These are phyloP conservation scores for Cisticola juncidis DNA, from an alignment of 2,113 vertebrate species.

Conservation along the genomic window DNA sequence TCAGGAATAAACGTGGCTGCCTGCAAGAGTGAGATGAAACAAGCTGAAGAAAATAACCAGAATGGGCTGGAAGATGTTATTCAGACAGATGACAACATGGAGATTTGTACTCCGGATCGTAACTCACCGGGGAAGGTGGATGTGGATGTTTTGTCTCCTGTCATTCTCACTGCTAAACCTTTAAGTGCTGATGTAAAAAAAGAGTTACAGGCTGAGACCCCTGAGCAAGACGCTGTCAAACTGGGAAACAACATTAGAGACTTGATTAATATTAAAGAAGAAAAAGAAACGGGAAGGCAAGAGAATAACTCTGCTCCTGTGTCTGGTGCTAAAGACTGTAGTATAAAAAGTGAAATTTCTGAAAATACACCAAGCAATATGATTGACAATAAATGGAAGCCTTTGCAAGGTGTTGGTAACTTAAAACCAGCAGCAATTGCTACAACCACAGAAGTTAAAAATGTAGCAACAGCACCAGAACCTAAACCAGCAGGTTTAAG, in stretches of 20 bases:
- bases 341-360: constrained; percentile 6
- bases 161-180: not conserved
- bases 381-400: constrained; percentile 89
- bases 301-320: not conserved
- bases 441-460: constrained; percentile 45
- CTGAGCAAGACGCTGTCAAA: not conserved
- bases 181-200: not conserved
- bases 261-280: not conserved
- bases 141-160: constrained; percentile 54
- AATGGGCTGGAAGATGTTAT: constrained; percentile 57
- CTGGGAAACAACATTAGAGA: not conserved
- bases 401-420: constrained; percentile 82
- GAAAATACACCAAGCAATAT: constrained; percentile 28
- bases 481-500: constrained; percentile 81
- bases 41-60: constrained; percentile 24
- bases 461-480: constrained; percentile 47
- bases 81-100: constrained; percentile 85
- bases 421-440: constrained; percentile 29
- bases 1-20: constrained; percentile 26
- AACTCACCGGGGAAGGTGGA: constrained; percentile 65
- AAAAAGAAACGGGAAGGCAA: not conserved
- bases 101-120: constrained; percentile 87
- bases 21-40: constrained; percentile 43
- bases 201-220: not conserved
- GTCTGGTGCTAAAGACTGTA: constrained; percentile 35